Evolutionary conservation across 2,113 vertebrate genomes (phyloP), one percentile per base, ranked within the genome.

Genomic region (Ivindomyrus marchei): DNA sequence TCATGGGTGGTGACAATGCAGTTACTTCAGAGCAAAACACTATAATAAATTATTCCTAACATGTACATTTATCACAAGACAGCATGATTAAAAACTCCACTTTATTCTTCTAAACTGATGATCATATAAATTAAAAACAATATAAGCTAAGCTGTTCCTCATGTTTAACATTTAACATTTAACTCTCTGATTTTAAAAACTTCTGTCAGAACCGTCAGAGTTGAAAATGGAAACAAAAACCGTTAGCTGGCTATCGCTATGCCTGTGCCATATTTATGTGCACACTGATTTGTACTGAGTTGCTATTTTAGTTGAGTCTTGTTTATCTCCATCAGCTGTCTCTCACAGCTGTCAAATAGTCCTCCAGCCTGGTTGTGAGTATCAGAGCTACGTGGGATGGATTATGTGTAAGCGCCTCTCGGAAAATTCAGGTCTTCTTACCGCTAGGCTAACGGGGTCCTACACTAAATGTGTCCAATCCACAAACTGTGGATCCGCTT

Each of bases 291-390:
- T 97, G 96, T 96, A 96, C 97, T 42, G 31, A 95, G 94, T 94
- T 95, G 94, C 95, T 96, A 95, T 87, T 53, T 52, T 53, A 50
- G 45, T 27, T 47, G 8, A 87, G 47, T 46, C 95, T 94, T 96
- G 94, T 97, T 97, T 97, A 96, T 97, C 97, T 96, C 94, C 95
- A 97, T 96, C 95, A 96, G 95, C 94, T 96, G 95, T 95, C 94
- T 94, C 94, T 95, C 94, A 95, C 96, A 97, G 96, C 96, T 97
- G 97, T 97, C 97, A 97, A 97, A 96, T 91, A 91, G 95, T 93
- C 95, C 94, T 95, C 96, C 91, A 96, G 92, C 94, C 95, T 94
- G 93, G 93, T 94, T 93, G 93, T 24, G 90, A 92, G 95, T 96
- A 97, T 96, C 97, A 97, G 95, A 97, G 95, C 96, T 90, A 95